Base-by-base conservation (phyloP, 2,797 vertebrate species). In the Peromyscus attwateri region DNA sequence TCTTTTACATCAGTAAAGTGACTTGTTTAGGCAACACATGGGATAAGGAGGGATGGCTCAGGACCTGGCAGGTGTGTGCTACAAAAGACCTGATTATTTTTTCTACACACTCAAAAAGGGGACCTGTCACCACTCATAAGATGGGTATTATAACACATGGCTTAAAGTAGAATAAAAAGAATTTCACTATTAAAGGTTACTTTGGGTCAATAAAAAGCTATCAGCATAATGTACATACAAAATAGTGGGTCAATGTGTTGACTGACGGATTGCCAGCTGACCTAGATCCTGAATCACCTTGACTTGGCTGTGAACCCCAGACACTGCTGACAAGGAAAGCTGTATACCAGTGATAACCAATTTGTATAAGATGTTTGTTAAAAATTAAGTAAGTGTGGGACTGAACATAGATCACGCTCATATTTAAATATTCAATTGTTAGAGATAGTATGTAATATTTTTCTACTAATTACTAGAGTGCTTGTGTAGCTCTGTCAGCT, bases 401-500 rank as follows among this genome's bases (percentile, higher is more conserved):
- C 70, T 84, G 14, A 57, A 64, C 1, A 16, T 43, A 92, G 76
- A 55, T 88, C 40, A 87, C 87, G 6, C 40, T 49, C 27, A 10
- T 70, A 76, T 46, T 89, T 73, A 52, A 31, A 27, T 46, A 92
- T 80, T 75, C 7, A 80, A 71, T 94, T 88, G 93, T 91, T 71
- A 87, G 55, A 29, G 27, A 60, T 43, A 85, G 60, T 85, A 64
- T 2, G 3, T 79, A 88, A 25, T 87, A 62, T 89, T 88, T 95
- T 95, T 19, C 40, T 83, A 89, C 7, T 93, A 95, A 91, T 66
- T 75, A 95, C 75, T 27, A 85, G 40, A 88, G 55, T 7, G 89
- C 43, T 19, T 57, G 6, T 76, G 21, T 87, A 90, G 83, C 34
- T 68, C 55, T 60, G 3, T 6, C 57, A 88, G 29, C 43, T 84